Evolutionary conservation across 2,113 vertebrate species (phyloP), one percentile per base, ranked within the genome.

Genomic region (Puntigrus tetrazona): DNA sequence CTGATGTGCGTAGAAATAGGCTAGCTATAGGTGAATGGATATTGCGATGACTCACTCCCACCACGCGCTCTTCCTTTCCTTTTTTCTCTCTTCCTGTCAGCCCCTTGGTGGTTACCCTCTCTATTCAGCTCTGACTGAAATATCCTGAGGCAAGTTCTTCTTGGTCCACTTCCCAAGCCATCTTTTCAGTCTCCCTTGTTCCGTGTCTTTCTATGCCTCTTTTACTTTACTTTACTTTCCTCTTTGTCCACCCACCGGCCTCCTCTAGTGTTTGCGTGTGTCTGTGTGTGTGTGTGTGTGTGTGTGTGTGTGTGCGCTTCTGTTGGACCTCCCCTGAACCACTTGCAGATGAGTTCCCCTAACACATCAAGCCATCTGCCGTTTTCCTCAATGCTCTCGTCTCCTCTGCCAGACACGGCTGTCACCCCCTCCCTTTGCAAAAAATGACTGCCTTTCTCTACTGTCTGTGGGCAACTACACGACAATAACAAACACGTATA

Each of bases 291-390:
- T 41, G 29, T 67, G 2, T 59, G 16, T 27, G 9, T 47, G n/a
- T 81, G n/a, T 50, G 27, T 73, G 1, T 67, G 0, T 73, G 8
- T 25, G 27, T 27, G 29, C 14, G 52, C 25, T 16, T 22, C 67
- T 14, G 16, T 34, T 47, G 57, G 84, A 80, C 57, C 78, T 85
- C 43, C 69, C 69, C 69, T 85, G 41, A 86, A 82, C 80, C 79
- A 78, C 79, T 77, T 82, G 73, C 79, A 76, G 79, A 82, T 82
- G 79, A 86, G 81, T 86, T 82, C 80, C 85, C 77, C 84, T 34
- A 55, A 73, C 87, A 63, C 78, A 78, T 85, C 55, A 29, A 65
- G 69, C 88, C 86, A 89, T 89, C 83, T 88, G 85, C 63, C 79
- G 18, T 52, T 38, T 82, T 41, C 65, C 75, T 67, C 47, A 31